phyloP scores from a whole-genome alignment of 2,888 invertebrate species.

The Melinaea menophilus region DNA sequence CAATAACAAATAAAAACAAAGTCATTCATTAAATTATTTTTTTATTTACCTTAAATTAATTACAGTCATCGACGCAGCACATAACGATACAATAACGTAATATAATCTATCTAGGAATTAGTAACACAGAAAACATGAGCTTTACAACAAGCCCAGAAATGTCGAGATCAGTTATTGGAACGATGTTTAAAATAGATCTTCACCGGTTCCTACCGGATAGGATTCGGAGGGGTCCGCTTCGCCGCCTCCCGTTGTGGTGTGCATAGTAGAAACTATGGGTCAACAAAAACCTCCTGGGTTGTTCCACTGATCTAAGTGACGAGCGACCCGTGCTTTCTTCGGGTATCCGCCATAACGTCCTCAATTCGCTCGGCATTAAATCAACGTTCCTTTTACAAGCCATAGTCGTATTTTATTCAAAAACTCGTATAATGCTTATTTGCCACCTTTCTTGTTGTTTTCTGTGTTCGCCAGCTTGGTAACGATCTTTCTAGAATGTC shows the following conservation, averaged over 20 bases:
- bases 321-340: slow-evolving; percentile 58
- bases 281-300: slow-evolving; percentile 63
- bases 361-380: slow-evolving; percentile 64
- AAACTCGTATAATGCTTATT: slow-evolving; percentile 54
- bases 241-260: slow-evolving; percentile 46
- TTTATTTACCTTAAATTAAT: slow-evolving; percentile 67
- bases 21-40: slow-evolving; percentile 36
- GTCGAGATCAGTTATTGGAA: slow-evolving; percentile 70
- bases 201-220: slow-evolving; percentile 35
- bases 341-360: slow-evolving; percentile 66
- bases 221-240: slow-evolving; percentile 43
- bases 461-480: slow-evolving; percentile 91
- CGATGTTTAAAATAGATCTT: slow-evolving; percentile 54
- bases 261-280: slow-evolving; percentile 61
- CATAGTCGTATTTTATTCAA: slow-evolving; percentile 48
- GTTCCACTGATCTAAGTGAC: slow-evolving; percentile 71
- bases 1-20: slow-evolving; percentile 44
- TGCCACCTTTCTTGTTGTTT: slow-evolving; percentile 82
- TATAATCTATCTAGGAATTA: slow-evolving; percentile 69
- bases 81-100: slow-evolving; percentile 57
- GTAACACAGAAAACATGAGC: slow-evolving; percentile 72
- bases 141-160: slow-evolving; percentile 69
- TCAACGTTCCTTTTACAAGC: slow-evolving; percentile 65
- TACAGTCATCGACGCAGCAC: slow-evolving; percentile 63
- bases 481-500: slow-evolving; percentile 94